Evolutionary conservation across 2,888 invertebrate species (phyloP).

Genomic region (Chymomyza fuscimana): DNA sequence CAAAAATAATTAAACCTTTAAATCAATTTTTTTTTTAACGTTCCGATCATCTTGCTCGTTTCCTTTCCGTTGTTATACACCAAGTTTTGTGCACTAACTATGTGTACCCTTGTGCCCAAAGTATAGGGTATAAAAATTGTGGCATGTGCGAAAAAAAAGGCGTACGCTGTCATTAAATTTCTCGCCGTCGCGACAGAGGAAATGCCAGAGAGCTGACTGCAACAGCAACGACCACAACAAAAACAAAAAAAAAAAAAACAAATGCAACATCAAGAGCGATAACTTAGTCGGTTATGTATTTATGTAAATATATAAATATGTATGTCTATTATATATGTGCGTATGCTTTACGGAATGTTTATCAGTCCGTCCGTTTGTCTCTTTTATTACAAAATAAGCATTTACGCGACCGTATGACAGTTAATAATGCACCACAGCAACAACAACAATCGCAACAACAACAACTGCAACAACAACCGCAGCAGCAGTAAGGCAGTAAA

Average conservation of each 20-base stretch:
- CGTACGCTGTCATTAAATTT: conserved; percentile 70
- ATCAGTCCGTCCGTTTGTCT: conserved; percentile 37
- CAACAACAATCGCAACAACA: conserved; percentile 28
- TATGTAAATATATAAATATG: conserved; percentile 20
- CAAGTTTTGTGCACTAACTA: too few species aligned
- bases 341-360: conserved; percentile 24
- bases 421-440: conserved; percentile 63
- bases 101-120: too few species aligned
- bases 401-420: conserved; percentile 72
- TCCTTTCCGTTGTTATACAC: too few species aligned
- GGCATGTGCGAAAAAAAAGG: conserved; percentile 67
- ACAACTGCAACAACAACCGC: conserved; percentile 24
- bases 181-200: conserved; percentile 46
- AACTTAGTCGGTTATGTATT: conserved; percentile 58
- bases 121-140: conserved; percentile 10
- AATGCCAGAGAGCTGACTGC: conserved; percentile 27
- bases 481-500: conserved; percentile 14
- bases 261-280: conserved; percentile 31
- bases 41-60: too few species aligned
- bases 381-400: conserved; percentile 75
- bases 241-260: conserved; percentile 14
- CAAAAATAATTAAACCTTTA: too few species aligned
- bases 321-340: conserved; percentile 1
- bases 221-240: conserved; percentile 16
- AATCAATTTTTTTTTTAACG: too few species aligned